A percentile compares a stretch with the other conserved stretches of the same genome.
Conservation (phyloP, 1,140 invertebrate species). For the Diploscapter pachys region DNA sequence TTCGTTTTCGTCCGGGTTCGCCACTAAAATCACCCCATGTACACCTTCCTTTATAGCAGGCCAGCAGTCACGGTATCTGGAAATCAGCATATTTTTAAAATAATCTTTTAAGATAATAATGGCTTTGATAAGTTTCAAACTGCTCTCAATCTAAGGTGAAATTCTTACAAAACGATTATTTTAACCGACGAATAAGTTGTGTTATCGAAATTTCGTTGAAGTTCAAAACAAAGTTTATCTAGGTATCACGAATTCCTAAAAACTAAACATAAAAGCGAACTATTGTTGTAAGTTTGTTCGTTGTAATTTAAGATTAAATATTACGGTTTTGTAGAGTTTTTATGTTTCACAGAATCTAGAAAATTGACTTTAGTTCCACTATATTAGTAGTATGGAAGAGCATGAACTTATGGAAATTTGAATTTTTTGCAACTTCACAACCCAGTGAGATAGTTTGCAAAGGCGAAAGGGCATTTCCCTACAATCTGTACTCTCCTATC, state of each 20-base stretch:
- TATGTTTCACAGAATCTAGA: neutral
- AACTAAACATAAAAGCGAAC: too few species aligned
- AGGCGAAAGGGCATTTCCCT: neutral
- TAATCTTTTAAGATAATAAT: neutral
- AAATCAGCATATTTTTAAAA: neutral
- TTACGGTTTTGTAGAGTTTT: neutral
- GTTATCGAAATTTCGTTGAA: too few species aligned
- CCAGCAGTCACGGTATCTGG: slow-evolving; percentile 34
- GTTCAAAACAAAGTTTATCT: too few species aligned
- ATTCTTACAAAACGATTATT: neutral
- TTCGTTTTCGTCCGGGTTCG: slow-evolving; percentile 26
- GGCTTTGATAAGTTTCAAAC: neutral
- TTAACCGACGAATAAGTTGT: too few species aligned
- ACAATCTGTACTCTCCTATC: neutral
- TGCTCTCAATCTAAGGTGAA: neutral
- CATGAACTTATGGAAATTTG: too few species aligned
- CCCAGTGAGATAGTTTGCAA: too few species aligned
- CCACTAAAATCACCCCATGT: slow-evolving; percentile 27
- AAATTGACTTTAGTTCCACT: too few species aligned
- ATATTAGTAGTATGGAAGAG: too few species aligned
- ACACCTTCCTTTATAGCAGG: slow-evolving; percentile 24
- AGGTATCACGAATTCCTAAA: too few species aligned
- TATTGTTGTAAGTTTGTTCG: too few species aligned
- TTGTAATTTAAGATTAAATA: neutral
- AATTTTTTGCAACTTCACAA: too few species aligned